phyloP scores from a whole-genome alignment of 2,888 invertebrate genomes.

The Nycteola revayana region DNA sequence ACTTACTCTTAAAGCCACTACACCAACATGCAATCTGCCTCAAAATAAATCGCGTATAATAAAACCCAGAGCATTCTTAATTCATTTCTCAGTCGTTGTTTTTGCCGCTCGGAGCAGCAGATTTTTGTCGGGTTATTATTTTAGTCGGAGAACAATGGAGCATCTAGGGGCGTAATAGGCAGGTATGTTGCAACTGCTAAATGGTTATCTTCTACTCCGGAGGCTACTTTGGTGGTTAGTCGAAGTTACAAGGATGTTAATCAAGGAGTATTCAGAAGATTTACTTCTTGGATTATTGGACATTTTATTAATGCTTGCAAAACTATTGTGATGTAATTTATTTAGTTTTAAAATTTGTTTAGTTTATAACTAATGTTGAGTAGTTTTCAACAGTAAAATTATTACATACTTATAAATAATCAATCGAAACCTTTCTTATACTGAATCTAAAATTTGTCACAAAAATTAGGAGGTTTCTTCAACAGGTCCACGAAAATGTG shows the following conservation, averaged over 20 bases:
- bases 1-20: not conserved
- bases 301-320: no score
- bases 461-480: no score
- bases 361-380: no score
- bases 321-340: no score
- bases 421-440: no score
- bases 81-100: slow-evolving; percentile 15
- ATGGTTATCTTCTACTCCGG: slow-evolving; percentile 70
- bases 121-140: slow-evolving; percentile 70
- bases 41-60: slow-evolving; percentile 6
- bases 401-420: no score
- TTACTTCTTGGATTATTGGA: no score
- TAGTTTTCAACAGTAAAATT: no score
- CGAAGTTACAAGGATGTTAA: slow-evolving; percentile 24
- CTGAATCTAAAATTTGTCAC: no score
- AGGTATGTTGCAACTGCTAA: slow-evolving; percentile 73
- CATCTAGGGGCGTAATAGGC: slow-evolving; percentile 61
- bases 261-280: not conserved
- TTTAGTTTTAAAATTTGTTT: no score
- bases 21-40: slow-evolving; percentile 1
- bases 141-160: slow-evolving; percentile 62
- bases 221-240: slow-evolving; percentile 47
- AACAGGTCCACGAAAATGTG: no score
- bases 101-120: slow-evolving; percentile 26
- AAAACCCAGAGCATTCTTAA: slow-evolving; percentile 8